Evolutionary conservation across 2,113 vertebrate species (phyloP), one percentile per base, ranked within the genome.

Genomic region (Beaufortia kweichowensis): DNA sequence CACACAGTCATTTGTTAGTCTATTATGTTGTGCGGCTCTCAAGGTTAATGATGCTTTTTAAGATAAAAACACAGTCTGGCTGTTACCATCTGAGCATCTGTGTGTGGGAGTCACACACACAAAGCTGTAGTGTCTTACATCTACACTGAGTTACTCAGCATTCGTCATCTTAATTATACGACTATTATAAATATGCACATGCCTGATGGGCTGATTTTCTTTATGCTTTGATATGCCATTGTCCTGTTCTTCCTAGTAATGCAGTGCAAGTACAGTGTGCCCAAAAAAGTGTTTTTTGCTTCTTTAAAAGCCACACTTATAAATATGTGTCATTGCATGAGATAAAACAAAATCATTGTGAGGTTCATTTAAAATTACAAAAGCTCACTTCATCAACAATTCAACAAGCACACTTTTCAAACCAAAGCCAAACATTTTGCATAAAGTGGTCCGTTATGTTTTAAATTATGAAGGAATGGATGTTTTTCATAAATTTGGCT

Each of bases 41-140:
- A 70, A 64, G 59, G 59, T 75, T 69, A 78, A 78, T 77, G 29
- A 26, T 41, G 41, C 75, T 77, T 28, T 78, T 72, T 78, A 33
- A 75, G 63, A 82, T 67, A 57, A 46, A n/a, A 66, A 67, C 53
- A 31, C 23, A 55, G 64, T 69, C 46, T 57, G 62, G 28, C 55
- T 66, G 67, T 72, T 48, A 71, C 31, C 8, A 55, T 39, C 23
- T 33, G 14, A 29, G 65, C 59, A 48, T 69, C 56, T 41, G 55
- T 68, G 56, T 72, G 56, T 73, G 70, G 70, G 70, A 61, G 24
- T 39, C 61, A 72, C 9, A 61, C 29, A 41, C 69, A 72, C 46
- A 35, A 11, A 66, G 21, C 33, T 24, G 46, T 31, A n/a, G 24
- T 64, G 50, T 62, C 60, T 48, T 76, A 74, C 53, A 73, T 35